phyloP scores from a whole-genome alignment of 2,113 vertebrate species.

The Pangasianodon hypophthalmus region DNA sequence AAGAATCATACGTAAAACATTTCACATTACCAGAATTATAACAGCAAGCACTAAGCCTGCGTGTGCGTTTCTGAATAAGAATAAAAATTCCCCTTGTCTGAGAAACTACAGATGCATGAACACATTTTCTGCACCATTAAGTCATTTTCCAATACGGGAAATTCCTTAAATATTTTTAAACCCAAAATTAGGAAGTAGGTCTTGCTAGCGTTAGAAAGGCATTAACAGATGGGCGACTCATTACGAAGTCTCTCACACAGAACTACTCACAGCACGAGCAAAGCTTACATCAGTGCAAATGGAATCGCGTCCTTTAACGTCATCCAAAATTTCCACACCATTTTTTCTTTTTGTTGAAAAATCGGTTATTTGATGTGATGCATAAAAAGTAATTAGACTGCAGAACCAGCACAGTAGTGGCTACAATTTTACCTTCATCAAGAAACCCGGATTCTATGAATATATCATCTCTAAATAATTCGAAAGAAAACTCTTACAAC shows the following conservation, averaged over 20 bases:
- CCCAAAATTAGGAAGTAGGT: conserved; percentile 11
- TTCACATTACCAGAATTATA: neutral
- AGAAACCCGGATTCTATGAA: neutral
- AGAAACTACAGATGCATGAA: neutral
- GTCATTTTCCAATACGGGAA: neutral
- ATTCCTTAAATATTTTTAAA: neutral
- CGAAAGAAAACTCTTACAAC: neutral
- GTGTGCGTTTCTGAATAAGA: neutral
- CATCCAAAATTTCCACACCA: neutral
- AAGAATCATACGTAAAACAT: neutral
- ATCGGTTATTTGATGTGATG: neutral
- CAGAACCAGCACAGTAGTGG: no score
- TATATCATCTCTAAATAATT: neutral
- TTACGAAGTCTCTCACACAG: neutral
- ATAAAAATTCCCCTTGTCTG: neutral
- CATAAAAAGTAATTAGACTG: neutral
- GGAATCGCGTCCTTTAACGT: neutral
- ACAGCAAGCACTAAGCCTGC: neutral
- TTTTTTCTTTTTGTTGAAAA: neutral
- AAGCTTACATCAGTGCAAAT: neutral
- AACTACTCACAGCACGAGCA: neutral
- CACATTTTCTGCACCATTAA: neutral
- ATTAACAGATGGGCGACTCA: neutral
- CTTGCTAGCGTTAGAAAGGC: neutral
- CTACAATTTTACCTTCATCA: neutral